Evolutionary conservation across 2,113 vertebrate genomes (phyloP), one percentile per base, ranked within the genome.

Genomic region (Pterocles gutturalis): DNA sequence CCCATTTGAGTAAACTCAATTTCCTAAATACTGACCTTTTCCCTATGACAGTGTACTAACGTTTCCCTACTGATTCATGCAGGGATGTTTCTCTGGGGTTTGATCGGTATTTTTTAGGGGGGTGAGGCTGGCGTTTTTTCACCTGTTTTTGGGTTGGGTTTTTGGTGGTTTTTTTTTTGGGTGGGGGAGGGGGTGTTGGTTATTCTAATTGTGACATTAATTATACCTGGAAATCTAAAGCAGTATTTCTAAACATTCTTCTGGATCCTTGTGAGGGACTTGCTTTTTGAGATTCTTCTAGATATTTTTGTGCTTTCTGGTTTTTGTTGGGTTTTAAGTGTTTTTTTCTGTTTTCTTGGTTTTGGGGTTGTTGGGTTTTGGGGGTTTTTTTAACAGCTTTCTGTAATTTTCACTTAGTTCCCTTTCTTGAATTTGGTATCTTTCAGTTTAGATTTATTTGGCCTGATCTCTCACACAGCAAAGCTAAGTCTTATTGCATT

Each of bases 301-400:
- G 9, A 18, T 4, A 17, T 60, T 46, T 54, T 13, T 13, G 24
- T 75, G 9, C 6, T 71, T 31, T 62, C 34, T 60, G 29, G 0
- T 14, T 41, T 38, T 73, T 10, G 18, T 53, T 55, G 6, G 38
- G 38, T 41, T 34, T 71, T 48, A 48, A 48, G 46, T 48, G 46
- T 9, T 48, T n/a, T 46, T 70, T 58, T 17, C 4, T 17, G 2
- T 41, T 57, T 48, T 33, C 9, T 49, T 46, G 8, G 1, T 8
- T 76, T 75, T 12, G 10, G 15, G 10, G 9, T 54, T 58, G 10
- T 20, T 31, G 10, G 9, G 53, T 9, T 21, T 34, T 57, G 48
- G 17, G 5, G 1, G 0, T 36, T 0, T 36, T 49, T 72, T 49
- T 45, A 73, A 57, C 12, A n/a, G 14, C 5, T 70, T 60, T 80